Evolutionary conservation across 2,888 invertebrate genomes (phyloP).

Genomic region (Drosophila parthenogenetica): DNA sequence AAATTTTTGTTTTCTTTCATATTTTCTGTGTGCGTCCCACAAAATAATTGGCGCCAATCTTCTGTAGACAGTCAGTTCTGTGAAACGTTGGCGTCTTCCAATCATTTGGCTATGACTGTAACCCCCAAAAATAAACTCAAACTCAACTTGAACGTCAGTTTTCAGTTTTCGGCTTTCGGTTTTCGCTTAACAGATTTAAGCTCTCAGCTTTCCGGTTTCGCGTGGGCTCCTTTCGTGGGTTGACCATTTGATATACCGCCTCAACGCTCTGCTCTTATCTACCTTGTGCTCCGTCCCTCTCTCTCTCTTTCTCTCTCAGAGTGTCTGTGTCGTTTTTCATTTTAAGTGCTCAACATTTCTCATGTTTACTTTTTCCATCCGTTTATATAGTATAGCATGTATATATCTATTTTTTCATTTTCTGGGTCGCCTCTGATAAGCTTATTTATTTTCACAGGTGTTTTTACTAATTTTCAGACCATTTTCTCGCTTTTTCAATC

Average conservation of each 20-base stretch:
- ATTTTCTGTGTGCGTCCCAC: constrained; percentile 43
- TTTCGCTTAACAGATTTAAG: constrained; percentile 48
- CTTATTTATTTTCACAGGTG: constrained; percentile 75
- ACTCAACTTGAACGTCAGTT: constrained; percentile 18
- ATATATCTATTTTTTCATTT: constrained; percentile 17
- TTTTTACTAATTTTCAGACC: constrained; percentile 56
- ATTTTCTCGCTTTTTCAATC: constrained; percentile 30
- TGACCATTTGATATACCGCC: constrained; percentile 39
- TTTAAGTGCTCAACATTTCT: constrained; percentile 44
- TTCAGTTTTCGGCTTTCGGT: constrained; percentile 9
- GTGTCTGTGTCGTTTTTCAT: constrained; percentile 19
- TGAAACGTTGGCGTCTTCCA: constrained; percentile 19
- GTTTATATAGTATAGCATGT: constrained; percentile 5
- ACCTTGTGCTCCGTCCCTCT: background rate
- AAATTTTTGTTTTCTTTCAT: constrained; percentile 42
- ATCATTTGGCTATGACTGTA: constrained; percentile 31
- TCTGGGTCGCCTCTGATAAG: constrained; percentile 66
- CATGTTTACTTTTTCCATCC: constrained; percentile 38
- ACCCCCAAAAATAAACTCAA: constrained; percentile 25
- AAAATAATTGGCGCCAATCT: constrained; percentile 62
- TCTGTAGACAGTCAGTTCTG: constrained; percentile 28
- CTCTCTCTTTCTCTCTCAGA: constrained; percentile 2
- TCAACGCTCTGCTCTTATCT: constrained; percentile 1
- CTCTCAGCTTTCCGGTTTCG: constrained; percentile 52
- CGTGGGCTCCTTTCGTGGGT: constrained; percentile 55